Evolutionary conservation across 2,797 vertebrate species (phyloP).

Genomic region (Alfaro cultratus): DNA sequence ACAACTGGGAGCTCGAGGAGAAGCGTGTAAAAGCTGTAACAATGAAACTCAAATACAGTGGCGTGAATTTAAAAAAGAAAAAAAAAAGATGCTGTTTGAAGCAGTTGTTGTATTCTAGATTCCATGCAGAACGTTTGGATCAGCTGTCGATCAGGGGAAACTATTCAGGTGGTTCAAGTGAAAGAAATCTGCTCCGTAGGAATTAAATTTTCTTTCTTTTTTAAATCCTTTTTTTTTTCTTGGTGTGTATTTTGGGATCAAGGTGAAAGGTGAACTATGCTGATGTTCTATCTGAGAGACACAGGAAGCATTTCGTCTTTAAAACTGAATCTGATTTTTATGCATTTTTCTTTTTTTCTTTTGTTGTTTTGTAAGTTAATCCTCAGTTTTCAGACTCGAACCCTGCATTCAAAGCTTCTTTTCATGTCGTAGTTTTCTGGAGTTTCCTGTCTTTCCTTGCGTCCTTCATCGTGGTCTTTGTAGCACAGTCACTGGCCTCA

Average conservation of each 20-base stretch:
- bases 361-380: conserved; percentile 72
- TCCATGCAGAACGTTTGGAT: conserved; percentile 77
- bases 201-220: conserved; percentile 54
- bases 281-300: conserved; percentile 72
- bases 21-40: conserved; percentile 75
- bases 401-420: conserved; percentile 75
- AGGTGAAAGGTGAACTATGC: conserved; percentile 69
- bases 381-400: conserved; percentile 74
- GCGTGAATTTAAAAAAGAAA: conserved; percentile 72
- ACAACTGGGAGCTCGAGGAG: conserved; percentile 67
- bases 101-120: conserved; percentile 83
- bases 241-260: conserved; percentile 79
- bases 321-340: conserved; percentile 72
- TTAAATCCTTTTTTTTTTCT: conserved; percentile 38
- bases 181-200: conserved; percentile 74
- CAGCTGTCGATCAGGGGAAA: conserved; percentile 74
- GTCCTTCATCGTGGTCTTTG: conserved; percentile 80
- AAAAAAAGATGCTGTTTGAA: conserved; percentile 75
- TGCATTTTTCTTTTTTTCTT: conserved; percentile 43
- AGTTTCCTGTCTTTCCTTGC: conserved; percentile 65
- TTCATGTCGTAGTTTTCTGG: conserved; percentile 84
- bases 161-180: conserved; percentile 58
- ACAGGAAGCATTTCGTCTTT: conserved; percentile 79
- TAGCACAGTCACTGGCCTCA: conserved; percentile 86
- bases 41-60: conserved; percentile 75